Base-by-base conservation (phyloP, 2,797 vertebrate species). In the Melanotaenia pygmaea region DNA sequence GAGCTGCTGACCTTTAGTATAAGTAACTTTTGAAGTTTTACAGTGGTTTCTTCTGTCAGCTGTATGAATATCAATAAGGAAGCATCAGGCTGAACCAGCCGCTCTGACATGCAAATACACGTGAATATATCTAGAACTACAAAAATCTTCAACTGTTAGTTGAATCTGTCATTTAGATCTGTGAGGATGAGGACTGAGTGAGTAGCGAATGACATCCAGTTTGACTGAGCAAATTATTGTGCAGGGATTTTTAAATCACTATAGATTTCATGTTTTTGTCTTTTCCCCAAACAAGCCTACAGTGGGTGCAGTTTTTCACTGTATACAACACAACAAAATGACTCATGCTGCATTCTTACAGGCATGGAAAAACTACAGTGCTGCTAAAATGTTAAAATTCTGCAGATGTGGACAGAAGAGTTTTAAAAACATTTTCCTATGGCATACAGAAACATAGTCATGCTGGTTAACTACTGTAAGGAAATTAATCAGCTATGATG, bases 21-120 rank as follows among this genome's bases (percentile, higher is more conserved):
- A n/a, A 30, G 73, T 64, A 64, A 72, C 67, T 77, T 92, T 91
- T 91, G 84, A 90, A 83, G 88, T 89, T 67, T 72, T 61, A n/a
- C 60, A 82, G 80, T 71, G 80, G 79, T 77, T 89, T 88, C 81
- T 81, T 86, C 72, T 65, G 51, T 70, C 67, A 73, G 59, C 13
- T 32, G 74, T 53, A 53, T 64, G 56, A 43, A 54, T 67, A 69
- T 78, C 72, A 82, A 37, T 60, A 63, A 82, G 79, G 59, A 89
- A 84, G 75, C 47, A 34, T 60, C 63, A 47, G 64, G 40, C 56
- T 63, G 28, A 61, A 56, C 34, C 59, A 64, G 70, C 67, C 28
- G 47, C 10, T 72, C 50, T 71, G 59, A 70, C 59, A 40, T 13
- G 56, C 45, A 62, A 24, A 66, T 54, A 26, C 18, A 32, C 38